Conservation (phyloP, 2,113 vertebrate species). For the Nanger granti region DNA sequence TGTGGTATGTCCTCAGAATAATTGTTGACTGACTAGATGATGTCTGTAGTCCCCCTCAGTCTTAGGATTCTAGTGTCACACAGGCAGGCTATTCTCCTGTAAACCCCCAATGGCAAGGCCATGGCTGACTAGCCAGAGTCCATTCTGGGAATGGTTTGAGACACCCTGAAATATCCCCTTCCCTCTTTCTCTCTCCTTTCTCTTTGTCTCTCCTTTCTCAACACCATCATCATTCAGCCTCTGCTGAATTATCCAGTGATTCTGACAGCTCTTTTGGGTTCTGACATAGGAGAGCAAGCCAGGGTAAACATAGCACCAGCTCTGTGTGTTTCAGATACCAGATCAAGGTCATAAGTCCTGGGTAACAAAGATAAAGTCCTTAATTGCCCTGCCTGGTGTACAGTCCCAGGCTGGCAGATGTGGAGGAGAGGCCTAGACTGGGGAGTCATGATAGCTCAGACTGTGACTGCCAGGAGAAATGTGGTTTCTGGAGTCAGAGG, state of each 20-base stretch:
- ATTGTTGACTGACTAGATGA: constrained; percentile 5
- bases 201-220: background rate
- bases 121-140: background rate
- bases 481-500: constrained; percentile 22
- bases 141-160: background rate
- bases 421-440: background rate
- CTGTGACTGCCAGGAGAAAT: constrained; percentile 12
- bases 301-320: background rate
- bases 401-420: background rate
- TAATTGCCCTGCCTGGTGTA: background rate
- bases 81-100: background rate
- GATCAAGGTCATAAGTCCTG: background rate
- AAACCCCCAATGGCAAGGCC: background rate
- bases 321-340: background rate
- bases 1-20: background rate
- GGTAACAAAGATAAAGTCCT: background rate
- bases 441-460: background rate
- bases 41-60: background rate
- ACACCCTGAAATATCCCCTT: background rate
- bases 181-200: background rate
- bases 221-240: background rate
- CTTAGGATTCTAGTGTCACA: background rate
- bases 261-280: background rate
- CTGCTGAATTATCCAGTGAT: background rate
- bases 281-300: constrained; percentile 12